Percentiles rank a stretch among this genome's conserved stretches.
Evolutionary conservation across 1,140 invertebrate genomes (phyloP).

Genomic region (Drosophila equinoxialis): DNA sequence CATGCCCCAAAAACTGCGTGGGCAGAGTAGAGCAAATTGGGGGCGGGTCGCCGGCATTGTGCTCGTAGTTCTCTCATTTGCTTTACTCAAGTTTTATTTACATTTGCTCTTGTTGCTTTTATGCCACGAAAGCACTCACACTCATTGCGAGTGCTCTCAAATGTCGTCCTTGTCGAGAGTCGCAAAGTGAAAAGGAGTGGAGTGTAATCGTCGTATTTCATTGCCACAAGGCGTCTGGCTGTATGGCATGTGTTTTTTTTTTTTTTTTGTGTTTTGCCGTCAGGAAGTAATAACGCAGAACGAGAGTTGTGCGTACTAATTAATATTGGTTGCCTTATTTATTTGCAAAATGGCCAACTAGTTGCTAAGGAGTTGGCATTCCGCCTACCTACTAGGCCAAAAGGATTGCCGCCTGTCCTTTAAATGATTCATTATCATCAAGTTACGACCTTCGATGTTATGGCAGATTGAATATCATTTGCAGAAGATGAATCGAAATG

Average conservation of each 20-base stretch:
- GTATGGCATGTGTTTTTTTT: constrained; percentile 34
- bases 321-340: constrained; percentile 71
- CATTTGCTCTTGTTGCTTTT: constrained; percentile 32
- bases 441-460: constrained; percentile 1
- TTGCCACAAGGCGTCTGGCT: constrained; percentile 17
- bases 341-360: constrained; percentile 40
- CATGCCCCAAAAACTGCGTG: constrained; percentile 36
- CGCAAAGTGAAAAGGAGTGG: neutral
- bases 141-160: neutral
- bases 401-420: constrained; percentile 34
- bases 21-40: constrained; percentile 18
- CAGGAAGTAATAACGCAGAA: constrained; percentile 35
- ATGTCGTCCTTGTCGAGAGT: neutral
- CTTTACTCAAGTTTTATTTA: constrained; percentile 41
- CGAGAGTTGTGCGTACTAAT: constrained; percentile 44
- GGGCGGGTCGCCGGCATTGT: constrained; percentile 47
- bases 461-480: constrained; percentile 17
- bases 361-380: neutral
- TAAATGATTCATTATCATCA: neutral
- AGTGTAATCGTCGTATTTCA: constrained; percentile 44
- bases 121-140: constrained; percentile 5
- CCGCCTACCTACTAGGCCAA: constrained; percentile 13
- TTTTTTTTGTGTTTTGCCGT: neutral
- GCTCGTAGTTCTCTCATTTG: constrained; percentile 8
- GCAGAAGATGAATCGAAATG: constrained; percentile 14